A percentile compares a stretch with the other conserved stretches of the same genome.
phyloP scores from a whole-genome alignment of 2,113 vertebrate species.

The Caranx melampygus region DNA sequence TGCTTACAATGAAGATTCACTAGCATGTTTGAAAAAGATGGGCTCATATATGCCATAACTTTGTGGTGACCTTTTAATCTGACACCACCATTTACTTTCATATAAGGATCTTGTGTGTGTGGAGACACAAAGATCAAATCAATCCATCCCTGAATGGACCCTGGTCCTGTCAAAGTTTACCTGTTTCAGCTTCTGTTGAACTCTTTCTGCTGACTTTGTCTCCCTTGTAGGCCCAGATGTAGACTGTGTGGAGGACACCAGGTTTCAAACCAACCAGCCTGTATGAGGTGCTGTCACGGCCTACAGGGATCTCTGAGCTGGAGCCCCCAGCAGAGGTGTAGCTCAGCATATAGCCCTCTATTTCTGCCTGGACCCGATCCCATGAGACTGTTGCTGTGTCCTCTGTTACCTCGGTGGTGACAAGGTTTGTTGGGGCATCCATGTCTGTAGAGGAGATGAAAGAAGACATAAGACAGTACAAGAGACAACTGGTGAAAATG shows the following conservation, averaged over 20 bases:
- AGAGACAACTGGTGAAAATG: not conserved
- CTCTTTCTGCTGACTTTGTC: slow-evolving; percentile 82
- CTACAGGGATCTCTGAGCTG: slow-evolving; percentile 79
- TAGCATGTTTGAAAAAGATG: not conserved
- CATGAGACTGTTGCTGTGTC: slow-evolving; percentile 82
- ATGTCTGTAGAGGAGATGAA: slow-evolving; percentile 69
- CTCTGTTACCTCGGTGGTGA: slow-evolving; percentile 81
- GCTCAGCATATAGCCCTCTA: slow-evolving; percentile 86
- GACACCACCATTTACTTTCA: not conserved
- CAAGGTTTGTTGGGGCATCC: slow-evolving; percentile 79
- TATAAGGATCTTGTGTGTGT: not conserved
- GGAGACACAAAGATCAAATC: not conserved
- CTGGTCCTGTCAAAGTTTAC: slow-evolving; percentile 61
- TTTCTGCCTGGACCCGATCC: slow-evolving; percentile 80
- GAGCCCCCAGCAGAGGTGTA: slow-evolving; percentile 83
- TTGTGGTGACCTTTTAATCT: not conserved
- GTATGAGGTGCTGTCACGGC: slow-evolving; percentile 77
- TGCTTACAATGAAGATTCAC: not conserved
- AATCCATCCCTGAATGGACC: not conserved
- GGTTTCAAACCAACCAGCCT: slow-evolving; percentile 84
- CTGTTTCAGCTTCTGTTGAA: slow-evolving; percentile 82
- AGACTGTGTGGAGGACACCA: slow-evolving; percentile 83
- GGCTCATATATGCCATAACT: slow-evolving; percentile 3
- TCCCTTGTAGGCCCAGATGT: slow-evolving; percentile 86
- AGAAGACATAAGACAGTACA: not conserved